phyloP scores from a whole-genome alignment of 2,113 vertebrate species.

The Forbesichthys papilliferus region DNA sequence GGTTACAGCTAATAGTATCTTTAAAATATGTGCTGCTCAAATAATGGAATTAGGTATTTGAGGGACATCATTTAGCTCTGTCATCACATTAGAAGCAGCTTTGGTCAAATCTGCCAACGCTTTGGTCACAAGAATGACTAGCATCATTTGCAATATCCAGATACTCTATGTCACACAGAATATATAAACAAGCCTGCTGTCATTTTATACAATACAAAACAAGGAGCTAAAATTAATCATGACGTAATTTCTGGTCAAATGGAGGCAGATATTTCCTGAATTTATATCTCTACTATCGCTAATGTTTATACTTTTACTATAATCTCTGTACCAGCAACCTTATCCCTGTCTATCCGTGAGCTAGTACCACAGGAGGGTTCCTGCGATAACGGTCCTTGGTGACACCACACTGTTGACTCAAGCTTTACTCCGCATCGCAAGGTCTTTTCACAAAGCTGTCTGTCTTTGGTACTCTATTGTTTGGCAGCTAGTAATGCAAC shows the following conservation, averaged over 20 bases:
- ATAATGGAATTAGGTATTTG: conserved; percentile 27
- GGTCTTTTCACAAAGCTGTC: conserved; percentile 23
- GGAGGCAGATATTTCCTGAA: too few relatives aligned
- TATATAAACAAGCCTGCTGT: too few relatives aligned
- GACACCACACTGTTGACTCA: conserved; percentile 57
- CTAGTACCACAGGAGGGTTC: conserved; percentile 22
- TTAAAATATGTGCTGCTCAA: conserved; percentile 33
- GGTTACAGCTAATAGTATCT: conserved; percentile 24
- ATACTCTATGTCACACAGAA: conserved; percentile 13
- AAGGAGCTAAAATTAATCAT: too few relatives aligned
- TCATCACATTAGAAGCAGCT: conserved; percentile 59
- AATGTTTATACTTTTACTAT: neutral
- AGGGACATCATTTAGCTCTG: conserved; percentile 42
- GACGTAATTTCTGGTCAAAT: too few relatives aligned
- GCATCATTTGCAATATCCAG: conserved; percentile 46
- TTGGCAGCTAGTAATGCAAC: too few relatives aligned
- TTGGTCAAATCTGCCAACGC: conserved; percentile 47
- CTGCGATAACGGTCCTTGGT: conserved; percentile 57
- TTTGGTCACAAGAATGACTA: conserved; percentile 45
- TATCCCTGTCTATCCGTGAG: conserved; percentile 25
- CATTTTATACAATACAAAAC: too few relatives aligned
- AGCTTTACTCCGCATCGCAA: conserved; percentile 37
- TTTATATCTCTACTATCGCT: neutral
- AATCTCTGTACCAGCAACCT: neutral
- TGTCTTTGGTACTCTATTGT: neutral